Evolutionary conservation across 37 sponge, comb jelly and placozoan species (phyloP).

Genomic region (Hormiphora californensis): DNA sequence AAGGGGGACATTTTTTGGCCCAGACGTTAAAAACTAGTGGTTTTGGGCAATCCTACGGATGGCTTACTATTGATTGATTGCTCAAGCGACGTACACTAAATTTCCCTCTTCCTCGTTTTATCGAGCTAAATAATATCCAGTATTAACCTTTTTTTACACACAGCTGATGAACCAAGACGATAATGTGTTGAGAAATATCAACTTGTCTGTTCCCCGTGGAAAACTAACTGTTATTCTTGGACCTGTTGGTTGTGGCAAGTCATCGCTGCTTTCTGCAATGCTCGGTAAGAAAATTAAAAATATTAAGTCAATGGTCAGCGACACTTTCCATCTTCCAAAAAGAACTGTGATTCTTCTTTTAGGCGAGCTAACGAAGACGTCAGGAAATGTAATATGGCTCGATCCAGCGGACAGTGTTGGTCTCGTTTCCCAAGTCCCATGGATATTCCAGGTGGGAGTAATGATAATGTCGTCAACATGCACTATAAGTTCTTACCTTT

Average conservation of each 20-base stretch:
- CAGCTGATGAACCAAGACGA: neutral
- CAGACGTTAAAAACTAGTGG: too few relatives aligned
- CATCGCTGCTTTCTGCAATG: neutral
- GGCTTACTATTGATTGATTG: too few relatives aligned
- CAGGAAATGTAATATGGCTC: conserved; percentile 1
- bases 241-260: neutral
- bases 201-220: conserved; percentile 20
- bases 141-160: neutral
- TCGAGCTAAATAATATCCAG: too few relatives aligned
- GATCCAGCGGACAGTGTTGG: neutral
- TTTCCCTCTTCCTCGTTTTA: too few relatives aligned
- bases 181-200: neutral
- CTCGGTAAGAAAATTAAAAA: neutral
- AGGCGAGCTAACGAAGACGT: neutral
- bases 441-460: conserved; percentile 30
- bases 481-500: too few relatives aligned
- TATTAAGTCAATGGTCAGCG: too few relatives aligned
- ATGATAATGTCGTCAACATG: too few relatives aligned
- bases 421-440: neutral
- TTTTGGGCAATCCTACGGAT: too few relatives aligned
- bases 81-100: too few relatives aligned
- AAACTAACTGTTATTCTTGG: neutral
- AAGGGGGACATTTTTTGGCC: too few relatives aligned
- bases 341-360: neutral
- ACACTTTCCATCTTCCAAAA: too few relatives aligned